Evolutionary conservation across 2,797 vertebrate genomes (phyloP), one percentile per base, ranked within the genome.

Genomic region (Bradypodion ventrale): DNA sequence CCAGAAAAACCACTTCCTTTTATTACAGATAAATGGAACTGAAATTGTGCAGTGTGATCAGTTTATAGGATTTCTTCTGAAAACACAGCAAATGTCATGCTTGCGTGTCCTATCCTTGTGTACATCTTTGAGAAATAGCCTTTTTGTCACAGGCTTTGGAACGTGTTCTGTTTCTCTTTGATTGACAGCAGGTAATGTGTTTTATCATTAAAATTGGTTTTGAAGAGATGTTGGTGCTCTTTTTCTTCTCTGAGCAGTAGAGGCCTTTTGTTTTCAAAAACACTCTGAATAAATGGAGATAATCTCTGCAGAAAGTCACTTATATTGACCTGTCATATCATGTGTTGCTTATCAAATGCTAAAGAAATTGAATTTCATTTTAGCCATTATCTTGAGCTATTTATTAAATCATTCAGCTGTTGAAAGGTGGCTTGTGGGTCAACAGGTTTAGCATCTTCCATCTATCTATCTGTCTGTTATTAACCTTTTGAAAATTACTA

Each of bases 151-250:
- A 88, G 87, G 91, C 91, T 93, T 92, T 80, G 27, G 86, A 88
- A 89, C 83, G 82, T 88, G 90, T 94, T 93, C 87, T 93, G 27
- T 87, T 93, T 95, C 86, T 87, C 85, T 90, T 84, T 95, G 96
- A 97, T 87, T 97, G 96, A 96, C 96, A 96, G 95, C 79, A 93
- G 90, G 94, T 97, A 97, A 96, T 96, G 95, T 49, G 29, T 94
- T 96, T 96, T 97, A 96, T 92, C 95, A 95, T 95, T 96, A 93
- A 95, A 95, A 91, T 75, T 87, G 46, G 66, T 94, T 93, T 76
- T 85, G 83, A 83, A 87, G 91, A 94, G 95, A 96, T 93, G 82
- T 82, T 94, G 69, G 78, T 62, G 94, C 93, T 94, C 94, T 96
- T 93, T 85, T 91, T 90, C 80, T 73, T 89, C 78, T 78, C 87